Conservation (phyloP, 2,797 vertebrate genomes). For the Liasis olivaceus region DNA sequence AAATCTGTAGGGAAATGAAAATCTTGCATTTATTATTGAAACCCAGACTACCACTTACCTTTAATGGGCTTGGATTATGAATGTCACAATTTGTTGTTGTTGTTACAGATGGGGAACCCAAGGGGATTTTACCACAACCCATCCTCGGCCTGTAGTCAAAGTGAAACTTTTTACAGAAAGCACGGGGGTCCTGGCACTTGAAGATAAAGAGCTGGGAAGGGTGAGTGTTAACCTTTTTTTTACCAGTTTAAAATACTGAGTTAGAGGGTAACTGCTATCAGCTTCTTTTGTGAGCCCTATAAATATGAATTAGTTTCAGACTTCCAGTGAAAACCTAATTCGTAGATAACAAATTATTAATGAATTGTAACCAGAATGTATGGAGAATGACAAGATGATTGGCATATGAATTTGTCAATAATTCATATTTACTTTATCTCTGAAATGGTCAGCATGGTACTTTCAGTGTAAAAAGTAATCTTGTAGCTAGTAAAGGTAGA, state of each 20-base stretch:
- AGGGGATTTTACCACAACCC: conserved; percentile 94
- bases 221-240: conserved; percentile 72
- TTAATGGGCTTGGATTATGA: conserved; percentile 28
- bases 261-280: not conserved
- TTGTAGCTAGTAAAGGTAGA: not conserved
- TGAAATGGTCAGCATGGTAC: too few species aligned
- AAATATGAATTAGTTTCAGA: not conserved
- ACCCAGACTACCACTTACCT: not conserved
- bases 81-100: conserved; percentile 51
- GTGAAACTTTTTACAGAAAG: conserved; percentile 98
- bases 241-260: conserved; percentile 20
- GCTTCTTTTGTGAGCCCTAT: not conserved
- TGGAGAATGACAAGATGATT: not conserved
- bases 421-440: not conserved
- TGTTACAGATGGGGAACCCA: conserved; percentile 94
- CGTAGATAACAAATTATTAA: not conserved
- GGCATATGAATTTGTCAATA: not conserved
- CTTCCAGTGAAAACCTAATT: not conserved
- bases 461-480: not conserved
- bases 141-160: conserved; percentile 94
- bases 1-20: conserved; percentile 16
- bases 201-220: conserved; percentile 96
- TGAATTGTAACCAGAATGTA: not conserved
- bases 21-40: not conserved
- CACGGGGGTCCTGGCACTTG: conserved; percentile 87